Percentiles rank a stretch among this genome's conserved stretches.
phyloP scores from a whole-genome alignment of 2,797 vertebrate species.

The Coilia nasus region DNA sequence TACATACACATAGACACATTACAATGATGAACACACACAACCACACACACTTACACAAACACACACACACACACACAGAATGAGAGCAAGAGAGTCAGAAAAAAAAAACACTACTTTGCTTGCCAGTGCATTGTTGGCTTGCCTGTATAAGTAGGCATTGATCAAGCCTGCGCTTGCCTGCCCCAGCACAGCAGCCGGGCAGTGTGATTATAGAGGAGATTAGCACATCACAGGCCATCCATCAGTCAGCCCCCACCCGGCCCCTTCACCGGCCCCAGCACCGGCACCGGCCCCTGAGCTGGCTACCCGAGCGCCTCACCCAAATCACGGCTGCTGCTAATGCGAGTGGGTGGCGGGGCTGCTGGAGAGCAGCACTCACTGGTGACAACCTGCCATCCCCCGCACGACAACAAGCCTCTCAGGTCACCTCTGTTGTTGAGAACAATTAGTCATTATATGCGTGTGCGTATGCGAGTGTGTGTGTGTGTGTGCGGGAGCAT shows the following conservation, averaged over 20 bases:
- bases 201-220: slow-evolving; percentile 19
- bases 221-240: slow-evolving; percentile 32
- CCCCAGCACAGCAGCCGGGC: background rate
- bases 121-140: background rate
- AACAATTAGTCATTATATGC: slow-evolving; percentile 53
- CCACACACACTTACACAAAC: background rate
- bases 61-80: background rate
- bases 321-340: slow-evolving; percentile 41
- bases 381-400: slow-evolving; percentile 45
- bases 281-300: background rate
- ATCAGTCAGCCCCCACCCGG: background rate
- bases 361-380: slow-evolving; percentile 52
- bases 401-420: slow-evolving; percentile 27
- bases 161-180: background rate
- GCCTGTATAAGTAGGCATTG: slow-evolving; percentile 10
- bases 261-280: background rate
- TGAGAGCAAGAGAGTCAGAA: background rate
- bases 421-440: slow-evolving; percentile 46
- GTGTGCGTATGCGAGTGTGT: slow-evolving; percentile 33
- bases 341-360: slow-evolving; percentile 53
- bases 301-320: slow-evolving; percentile 30
- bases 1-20: background rate
- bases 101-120: background rate
- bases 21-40: background rate
- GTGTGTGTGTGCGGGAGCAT: slow-evolving; percentile 15